phyloP scores from a whole-genome alignment of 2,113 vertebrate species.

The Triplophysa tibetana region DNA sequence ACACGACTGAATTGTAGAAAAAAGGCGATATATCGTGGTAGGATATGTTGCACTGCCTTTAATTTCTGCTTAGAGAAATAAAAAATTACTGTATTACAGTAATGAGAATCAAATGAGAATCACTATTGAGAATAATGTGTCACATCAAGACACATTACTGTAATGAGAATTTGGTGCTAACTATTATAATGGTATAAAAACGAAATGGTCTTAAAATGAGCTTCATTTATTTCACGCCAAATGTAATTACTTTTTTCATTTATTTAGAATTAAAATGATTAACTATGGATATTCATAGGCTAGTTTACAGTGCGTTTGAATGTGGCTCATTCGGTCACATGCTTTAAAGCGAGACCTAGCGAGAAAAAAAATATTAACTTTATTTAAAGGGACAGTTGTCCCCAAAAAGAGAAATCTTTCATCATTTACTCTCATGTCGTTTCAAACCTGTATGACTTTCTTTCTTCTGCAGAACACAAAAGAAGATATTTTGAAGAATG shows the following conservation, averaged over 20 bases:
- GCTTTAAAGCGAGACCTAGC: background rate
- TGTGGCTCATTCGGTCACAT: background rate
- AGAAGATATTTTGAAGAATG: too few relatives aligned
- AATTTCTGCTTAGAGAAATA: background rate
- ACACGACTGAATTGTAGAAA: too few relatives aligned
- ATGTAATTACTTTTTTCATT: background rate
- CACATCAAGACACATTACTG: background rate
- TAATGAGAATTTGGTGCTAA: background rate
- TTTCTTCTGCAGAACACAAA: too few relatives aligned
- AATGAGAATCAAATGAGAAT: conserved; percentile 1
- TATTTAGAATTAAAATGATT: too few relatives aligned
- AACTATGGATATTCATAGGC: background rate
- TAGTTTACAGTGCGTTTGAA: background rate
- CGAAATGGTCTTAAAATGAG: too few relatives aligned
- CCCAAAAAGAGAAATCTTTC: background rate
- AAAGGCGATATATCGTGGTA: background rate
- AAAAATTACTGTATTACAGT: background rate
- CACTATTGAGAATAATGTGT: background rate
- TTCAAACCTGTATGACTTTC: too few relatives aligned
- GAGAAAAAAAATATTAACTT: too few relatives aligned
- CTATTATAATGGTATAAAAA: too few relatives aligned
- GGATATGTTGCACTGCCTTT: background rate
- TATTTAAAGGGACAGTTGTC: too few relatives aligned
- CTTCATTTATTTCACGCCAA: background rate
- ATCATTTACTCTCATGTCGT: too few relatives aligned